Percentiles rank a stretch among this genome's conserved stretches.
Evolutionary conservation across 2,888 invertebrate species (phyloP).

Genomic region (Mythimna ferrago): DNA sequence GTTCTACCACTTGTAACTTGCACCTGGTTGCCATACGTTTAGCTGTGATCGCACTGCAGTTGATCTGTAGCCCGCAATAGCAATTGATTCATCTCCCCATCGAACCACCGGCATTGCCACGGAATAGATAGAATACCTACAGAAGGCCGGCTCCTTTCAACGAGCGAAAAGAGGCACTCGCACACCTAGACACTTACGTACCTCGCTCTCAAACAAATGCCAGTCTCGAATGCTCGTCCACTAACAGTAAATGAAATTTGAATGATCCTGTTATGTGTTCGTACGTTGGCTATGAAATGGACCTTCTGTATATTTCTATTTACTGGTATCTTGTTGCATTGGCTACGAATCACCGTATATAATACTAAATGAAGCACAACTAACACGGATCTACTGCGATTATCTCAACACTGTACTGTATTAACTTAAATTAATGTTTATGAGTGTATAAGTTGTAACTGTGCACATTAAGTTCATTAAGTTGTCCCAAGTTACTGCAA

Average conservation of each 20-base stretch:
- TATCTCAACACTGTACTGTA: constrained; percentile 12
- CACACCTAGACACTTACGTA: no score
- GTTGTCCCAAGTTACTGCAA: constrained; percentile 6
- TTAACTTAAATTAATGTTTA: constrained; percentile 22
- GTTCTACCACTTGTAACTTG: constrained; percentile 10
- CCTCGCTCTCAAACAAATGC: background rate
- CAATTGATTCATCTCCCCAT: constrained; percentile 56
- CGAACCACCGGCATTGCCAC: constrained; percentile 6
- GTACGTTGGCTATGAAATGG: background rate
- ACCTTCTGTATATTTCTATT: background rate
- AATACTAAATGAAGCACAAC: constrained; percentile 16
- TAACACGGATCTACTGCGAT: constrained; percentile 23
- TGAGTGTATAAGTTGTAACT: constrained; percentile 17
- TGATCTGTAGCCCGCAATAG: constrained; percentile 54
- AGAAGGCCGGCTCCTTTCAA: background rate
- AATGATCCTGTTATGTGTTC: background rate
- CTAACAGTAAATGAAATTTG: background rate
- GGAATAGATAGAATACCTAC: no score
- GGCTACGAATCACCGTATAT: constrained; percentile 7
- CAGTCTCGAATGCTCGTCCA: no score
- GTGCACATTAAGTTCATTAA: constrained; percentile 6
- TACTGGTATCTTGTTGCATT: background rate
- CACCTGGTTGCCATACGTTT: constrained; percentile 1
- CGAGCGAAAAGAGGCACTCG: background rate
- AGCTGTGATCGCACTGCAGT: constrained; percentile 47